Evolutionary conservation across 2,797 vertebrate genomes (phyloP).

Genomic region (Odontamblyopus rebecca): DNA sequence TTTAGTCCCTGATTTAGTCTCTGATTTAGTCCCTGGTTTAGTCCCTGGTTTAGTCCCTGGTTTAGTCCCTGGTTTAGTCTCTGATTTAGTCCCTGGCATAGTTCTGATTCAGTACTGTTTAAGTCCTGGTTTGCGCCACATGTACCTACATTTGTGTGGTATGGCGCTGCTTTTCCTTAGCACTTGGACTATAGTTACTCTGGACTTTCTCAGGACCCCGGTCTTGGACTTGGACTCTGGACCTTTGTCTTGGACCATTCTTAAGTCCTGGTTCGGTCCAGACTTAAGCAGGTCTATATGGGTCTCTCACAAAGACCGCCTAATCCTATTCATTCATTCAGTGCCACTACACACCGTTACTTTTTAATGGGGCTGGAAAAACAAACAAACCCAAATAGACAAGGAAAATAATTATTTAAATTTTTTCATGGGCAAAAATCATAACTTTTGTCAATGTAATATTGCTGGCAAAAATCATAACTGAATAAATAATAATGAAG

Average conservation of each 20-base stretch:
- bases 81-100: neutral
- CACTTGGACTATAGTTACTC: neutral
- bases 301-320: neutral
- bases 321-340: slow-evolving; percentile 7
- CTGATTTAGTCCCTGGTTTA: no score
- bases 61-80: no score
- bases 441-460: neutral
- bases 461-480: neutral
- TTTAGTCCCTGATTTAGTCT: no score
- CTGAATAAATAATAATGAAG: no score
- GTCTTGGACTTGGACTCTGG: neutral
- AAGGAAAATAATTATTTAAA: neutral
- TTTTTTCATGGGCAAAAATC: neutral
- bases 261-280: neutral
- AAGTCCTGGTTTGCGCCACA: neutral
- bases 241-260: neutral
- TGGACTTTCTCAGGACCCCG: slow-evolving; percentile 4
- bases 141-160: neutral
- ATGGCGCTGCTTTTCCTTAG: neutral
- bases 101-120: neutral
- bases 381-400: neutral
- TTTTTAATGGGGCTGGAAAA: neutral
- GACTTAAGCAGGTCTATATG: neutral
- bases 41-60: no score
- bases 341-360: neutral